Base-by-base conservation (phyloP, 2,888 invertebrate species). In the Cistogaster globosa region DNA sequence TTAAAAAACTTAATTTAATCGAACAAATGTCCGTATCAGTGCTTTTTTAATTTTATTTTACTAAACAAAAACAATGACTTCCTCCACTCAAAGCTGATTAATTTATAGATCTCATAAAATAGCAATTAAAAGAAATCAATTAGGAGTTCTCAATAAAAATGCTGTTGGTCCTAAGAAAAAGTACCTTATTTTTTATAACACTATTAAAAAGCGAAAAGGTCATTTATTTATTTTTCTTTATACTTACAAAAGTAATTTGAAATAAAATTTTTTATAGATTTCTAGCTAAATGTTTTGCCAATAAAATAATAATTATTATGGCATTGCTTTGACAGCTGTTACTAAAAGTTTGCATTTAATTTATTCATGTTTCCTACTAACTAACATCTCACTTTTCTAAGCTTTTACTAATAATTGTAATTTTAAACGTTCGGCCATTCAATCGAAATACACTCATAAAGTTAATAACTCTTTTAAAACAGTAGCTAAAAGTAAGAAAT, bases 301-400 rank as follows among this genome's bases (percentile, higher is more conserved):
- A 86, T 86, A 86, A 86, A 83, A 83, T 86, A 86, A 86, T 86
- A 83, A 86, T 86, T 86, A 80, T 86, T 83, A 86, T 83, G 80
- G 68, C 76, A 80, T 60, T 80, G 74, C 80, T 77, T 80, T 76
- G 83, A 76, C 86, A 86, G 86, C 80, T 86, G 86, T 65, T 86
- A 57, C 80, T n/a, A 51, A 62, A 58, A 72, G 67, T 74, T 81
- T 4, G 51, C 62, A 58, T 78, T 74, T 81, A 55, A 72, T 84
- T 81, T 81, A 74, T 36, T 57, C 12, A 55, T 42, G 32, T 38
- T 32, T 26, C 1, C 51, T 45, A 60, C 12, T 36, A 45, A 62
- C 69, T 74, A n/a, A 38, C 78, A 62, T 48, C 42, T 48, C 14
- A 36, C n/a, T 11, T 18, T 5, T 45, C 11, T n/a, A n/a, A n/a